phyloP scores from a whole-genome alignment of 1,140 invertebrate genomes.

The Carposina sasakii region DNA sequence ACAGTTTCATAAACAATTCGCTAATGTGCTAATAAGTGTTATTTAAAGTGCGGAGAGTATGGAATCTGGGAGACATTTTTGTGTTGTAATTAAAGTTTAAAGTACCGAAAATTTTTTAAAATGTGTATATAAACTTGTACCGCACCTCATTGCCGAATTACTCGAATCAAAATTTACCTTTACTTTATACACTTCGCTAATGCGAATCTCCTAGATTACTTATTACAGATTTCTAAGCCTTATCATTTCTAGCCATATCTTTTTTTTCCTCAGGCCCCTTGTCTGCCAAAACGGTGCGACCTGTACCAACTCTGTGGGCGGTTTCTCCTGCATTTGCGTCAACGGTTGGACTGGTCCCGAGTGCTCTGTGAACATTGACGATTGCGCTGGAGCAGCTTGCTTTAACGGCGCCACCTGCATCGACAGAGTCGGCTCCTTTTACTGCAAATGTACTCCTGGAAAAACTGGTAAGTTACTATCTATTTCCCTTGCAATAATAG shows the following conservation, averaged over 20 bases:
- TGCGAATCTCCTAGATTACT: too few species aligned
- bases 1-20: conserved; percentile 18
- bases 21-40: conserved; percentile 31
- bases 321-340: conserved; percentile 96
- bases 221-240: background rate
- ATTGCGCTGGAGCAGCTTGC: conserved; percentile 93
- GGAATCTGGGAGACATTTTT: too few species aligned
- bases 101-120: too few species aligned
- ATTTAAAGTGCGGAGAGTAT: conserved; percentile 24
- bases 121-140: too few species aligned
- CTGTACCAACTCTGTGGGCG: conserved; percentile 91
- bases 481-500: too few species aligned
- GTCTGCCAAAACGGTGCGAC: conserved; percentile 96
- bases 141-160: too few species aligned
- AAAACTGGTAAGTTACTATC: conserved; percentile 95
- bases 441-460: conserved; percentile 94
- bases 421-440: conserved; percentile 94
- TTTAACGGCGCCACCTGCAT: conserved; percentile 98
- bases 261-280: conserved; percentile 74
- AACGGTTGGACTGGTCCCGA: conserved; percentile 95
- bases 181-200: too few species aligned
- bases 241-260: background rate
- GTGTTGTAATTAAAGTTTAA: too few species aligned
- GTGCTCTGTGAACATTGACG: conserved; percentile 94
- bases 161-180: too few species aligned